These are phyloP conservation scores for Turritopsis rubra DNA, from an alignment of 30 jellyfish, hydroid and myxozoan species.

Conservation along the genomic window DNA sequence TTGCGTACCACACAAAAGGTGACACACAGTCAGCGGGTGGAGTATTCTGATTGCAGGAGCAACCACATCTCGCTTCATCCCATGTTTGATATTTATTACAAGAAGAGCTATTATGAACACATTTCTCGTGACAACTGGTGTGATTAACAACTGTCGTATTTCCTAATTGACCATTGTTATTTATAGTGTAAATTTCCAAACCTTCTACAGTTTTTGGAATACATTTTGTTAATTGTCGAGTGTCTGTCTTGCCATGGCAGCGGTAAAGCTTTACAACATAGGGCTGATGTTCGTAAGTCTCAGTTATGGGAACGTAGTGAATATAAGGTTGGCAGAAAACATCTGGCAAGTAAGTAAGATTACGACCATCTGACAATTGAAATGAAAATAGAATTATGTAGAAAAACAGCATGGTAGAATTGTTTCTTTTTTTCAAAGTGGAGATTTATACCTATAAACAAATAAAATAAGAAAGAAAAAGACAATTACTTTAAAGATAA, in stretches of 20 bases:
- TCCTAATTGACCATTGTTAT: background rate
- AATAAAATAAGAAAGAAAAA: too few relatives aligned
- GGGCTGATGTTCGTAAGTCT: background rate
- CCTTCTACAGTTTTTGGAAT: background rate
- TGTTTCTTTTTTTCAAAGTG: background rate
- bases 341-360: background rate
- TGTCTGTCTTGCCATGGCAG: conserved; percentile 18
- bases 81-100: conserved; percentile 22
- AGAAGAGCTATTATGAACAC: conserved; percentile 6
- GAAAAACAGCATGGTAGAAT: background rate
- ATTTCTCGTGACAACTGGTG: conserved; percentile 16
- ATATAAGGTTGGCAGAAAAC: background rate
- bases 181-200: background rate
- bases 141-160: background rate
- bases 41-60: conserved; percentile 28
- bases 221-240: background rate
- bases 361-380: background rate
- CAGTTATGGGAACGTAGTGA: background rate
- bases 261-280: conserved; percentile 1
- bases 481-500: too few relatives aligned
- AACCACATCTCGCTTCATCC: conserved; percentile 9
- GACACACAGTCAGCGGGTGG: conserved; percentile 10
- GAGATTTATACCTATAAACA: background rate
- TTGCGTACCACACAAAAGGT: conserved; percentile 27
- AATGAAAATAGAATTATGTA: background rate